These are phyloP conservation scores for Hesperophylax magnus DNA, from an alignment of 1,140 invertebrate species.

Conservation along the genomic window DNA sequence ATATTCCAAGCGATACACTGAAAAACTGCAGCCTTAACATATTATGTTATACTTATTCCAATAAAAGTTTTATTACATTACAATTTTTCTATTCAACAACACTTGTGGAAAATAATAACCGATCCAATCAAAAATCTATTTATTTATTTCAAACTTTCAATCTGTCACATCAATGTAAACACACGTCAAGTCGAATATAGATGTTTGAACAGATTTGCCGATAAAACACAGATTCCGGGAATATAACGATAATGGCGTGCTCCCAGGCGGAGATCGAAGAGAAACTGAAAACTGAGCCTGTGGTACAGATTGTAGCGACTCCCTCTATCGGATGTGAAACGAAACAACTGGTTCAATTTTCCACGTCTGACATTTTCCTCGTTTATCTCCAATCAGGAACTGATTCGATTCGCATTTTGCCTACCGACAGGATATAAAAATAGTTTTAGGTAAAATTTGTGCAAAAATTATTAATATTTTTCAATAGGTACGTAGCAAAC, in stretches of 20 bases:
- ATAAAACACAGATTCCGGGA: background rate
- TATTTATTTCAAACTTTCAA: background rate
- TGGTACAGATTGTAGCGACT: no score
- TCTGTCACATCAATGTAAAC: background rate
- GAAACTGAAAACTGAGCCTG: background rate
- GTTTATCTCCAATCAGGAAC: background rate
- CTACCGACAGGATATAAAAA: no score
- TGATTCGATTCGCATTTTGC: no score
- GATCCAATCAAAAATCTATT: no score
- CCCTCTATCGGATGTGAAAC: no score
- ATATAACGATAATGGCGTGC: background rate
- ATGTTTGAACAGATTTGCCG: background rate
- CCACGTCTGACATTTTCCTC: background rate
- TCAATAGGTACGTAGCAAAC: no score
- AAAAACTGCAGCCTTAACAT: background rate
- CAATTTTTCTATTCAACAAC: no score
- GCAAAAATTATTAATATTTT: no score
- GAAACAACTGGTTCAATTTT: no score
- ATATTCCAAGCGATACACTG: background rate
- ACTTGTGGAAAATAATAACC: no score
- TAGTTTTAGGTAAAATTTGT: no score
- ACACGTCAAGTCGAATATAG: background rate
- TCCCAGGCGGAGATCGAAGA: background rate
- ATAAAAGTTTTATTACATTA: background rate
- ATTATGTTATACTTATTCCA: background rate